Percentiles rank a stretch among this genome's conserved stretches.
phyloP scores from a whole-genome alignment of 2,888 invertebrate species.

The Chrysolina americana region DNA sequence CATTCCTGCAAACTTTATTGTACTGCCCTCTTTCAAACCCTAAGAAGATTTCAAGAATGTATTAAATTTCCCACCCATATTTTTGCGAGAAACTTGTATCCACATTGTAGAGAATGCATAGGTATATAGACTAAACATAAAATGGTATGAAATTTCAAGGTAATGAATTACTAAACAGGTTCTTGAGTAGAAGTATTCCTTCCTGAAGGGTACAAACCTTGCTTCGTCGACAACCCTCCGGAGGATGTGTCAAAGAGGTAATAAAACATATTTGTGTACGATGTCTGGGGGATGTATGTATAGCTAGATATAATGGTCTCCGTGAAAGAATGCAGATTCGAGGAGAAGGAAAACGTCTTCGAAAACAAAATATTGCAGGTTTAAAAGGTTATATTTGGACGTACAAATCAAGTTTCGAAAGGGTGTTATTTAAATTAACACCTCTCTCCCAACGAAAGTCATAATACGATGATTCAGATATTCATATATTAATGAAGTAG shows the following conservation, averaged over 20 bases:
- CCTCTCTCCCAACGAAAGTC: neutral
- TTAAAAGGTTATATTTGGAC: constrained; percentile 43
- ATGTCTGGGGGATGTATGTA: neutral
- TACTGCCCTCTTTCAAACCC: no score
- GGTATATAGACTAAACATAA: no score
- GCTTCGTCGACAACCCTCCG: neutral
- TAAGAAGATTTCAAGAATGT: no score
- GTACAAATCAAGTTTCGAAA: constrained; percentile 22
- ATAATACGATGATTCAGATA: neutral
- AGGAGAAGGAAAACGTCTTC: constrained; percentile 27
- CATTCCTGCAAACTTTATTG: no score
- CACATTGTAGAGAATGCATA: no score
- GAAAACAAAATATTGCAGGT: constrained; percentile 45
- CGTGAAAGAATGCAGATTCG: constrained; percentile 52
- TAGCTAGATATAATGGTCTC: constrained; percentile 11
- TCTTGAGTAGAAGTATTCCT: no score
- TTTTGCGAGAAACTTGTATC: no score
- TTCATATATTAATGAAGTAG: no score
- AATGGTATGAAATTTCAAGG: no score
- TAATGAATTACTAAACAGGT: no score
- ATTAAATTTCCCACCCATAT: no score
- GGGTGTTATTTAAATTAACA: constrained; percentile 3
- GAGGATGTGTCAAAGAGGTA: neutral
- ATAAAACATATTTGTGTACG: constrained; percentile 8
- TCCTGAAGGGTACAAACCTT: no score